Conservation (phyloP, 2,888 invertebrate species). For the Actias luna region DNA sequence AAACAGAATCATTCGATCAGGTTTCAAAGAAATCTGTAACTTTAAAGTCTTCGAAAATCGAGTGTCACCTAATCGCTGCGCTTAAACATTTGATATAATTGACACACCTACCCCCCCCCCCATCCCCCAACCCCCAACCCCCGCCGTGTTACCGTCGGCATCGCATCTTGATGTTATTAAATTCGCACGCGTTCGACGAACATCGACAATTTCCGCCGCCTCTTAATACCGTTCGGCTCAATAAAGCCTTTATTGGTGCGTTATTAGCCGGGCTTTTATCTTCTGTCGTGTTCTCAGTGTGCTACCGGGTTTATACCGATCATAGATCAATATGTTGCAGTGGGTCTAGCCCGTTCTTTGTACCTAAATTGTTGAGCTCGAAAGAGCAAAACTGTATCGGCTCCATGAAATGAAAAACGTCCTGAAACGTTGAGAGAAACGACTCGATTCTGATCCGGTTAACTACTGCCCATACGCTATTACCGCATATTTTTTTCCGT, state of each 20-base stretch:
- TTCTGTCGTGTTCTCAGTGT: conserved; percentile 54
- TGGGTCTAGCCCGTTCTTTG: not conserved
- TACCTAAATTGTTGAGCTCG: not conserved
- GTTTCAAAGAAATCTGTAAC: not conserved
- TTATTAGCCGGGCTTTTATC: conserved; percentile 56
- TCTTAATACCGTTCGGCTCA: conserved; percentile 53
- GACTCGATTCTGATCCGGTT: too few species aligned
- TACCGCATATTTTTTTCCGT: too few species aligned
- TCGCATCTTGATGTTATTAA: conserved; percentile 35
- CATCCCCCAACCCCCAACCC: conserved; percentile 13
- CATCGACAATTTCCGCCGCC: conserved; percentile 45
- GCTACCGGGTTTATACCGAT: conserved; percentile 35
- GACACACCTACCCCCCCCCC: not conserved
- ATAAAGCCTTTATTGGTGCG: conserved; percentile 55
- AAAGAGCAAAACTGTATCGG: too few species aligned
- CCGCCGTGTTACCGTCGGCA: conserved; percentile 33
- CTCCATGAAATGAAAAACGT: too few species aligned
- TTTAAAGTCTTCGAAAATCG: not conserved
- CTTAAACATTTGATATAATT: conserved; percentile 7
- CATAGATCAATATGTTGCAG: conserved; percentile 27
- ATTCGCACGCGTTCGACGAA: conserved; percentile 41
- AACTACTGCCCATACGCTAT: too few species aligned
- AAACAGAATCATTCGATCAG: not conserved
- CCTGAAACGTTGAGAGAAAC: too few species aligned
- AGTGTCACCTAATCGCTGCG: conserved; percentile 1